Conservation (phyloP, 1,140 invertebrate species). For the Musca vetustissima region DNA sequence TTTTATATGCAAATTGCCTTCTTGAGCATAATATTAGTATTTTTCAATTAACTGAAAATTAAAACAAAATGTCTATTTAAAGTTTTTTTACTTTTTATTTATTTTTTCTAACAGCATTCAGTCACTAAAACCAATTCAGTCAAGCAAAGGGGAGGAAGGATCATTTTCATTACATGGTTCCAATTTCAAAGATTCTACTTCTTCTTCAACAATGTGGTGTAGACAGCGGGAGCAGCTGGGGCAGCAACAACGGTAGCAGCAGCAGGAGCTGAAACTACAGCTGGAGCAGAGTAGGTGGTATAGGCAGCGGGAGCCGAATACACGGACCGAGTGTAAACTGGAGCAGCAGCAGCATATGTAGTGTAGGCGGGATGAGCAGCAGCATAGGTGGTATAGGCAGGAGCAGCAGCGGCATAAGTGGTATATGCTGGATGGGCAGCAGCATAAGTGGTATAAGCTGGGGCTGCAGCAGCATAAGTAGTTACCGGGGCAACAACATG, state of each 20-base stretch:
- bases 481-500: not conserved
- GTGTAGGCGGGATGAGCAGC: not conserved
- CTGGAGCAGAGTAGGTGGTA: not conserved
- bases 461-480: not conserved
- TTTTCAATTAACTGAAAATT: too few species aligned
- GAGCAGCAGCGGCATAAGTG: not conserved
- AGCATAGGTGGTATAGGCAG: not conserved
- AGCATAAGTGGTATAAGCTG: not conserved
- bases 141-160: too few species aligned
- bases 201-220: constrained; percentile 1
- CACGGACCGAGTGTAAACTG: not conserved
- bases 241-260: not conserved
- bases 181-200: too few species aligned
- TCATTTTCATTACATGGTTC: too few species aligned
- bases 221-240: not conserved
- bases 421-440: constrained; percentile 3
- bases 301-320: not conserved
- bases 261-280: not conserved
- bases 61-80: too few species aligned
- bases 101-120: too few species aligned
- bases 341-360: not conserved
- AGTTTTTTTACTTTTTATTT: too few species aligned
- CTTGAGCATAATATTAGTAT: too few species aligned
- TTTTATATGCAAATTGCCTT: too few species aligned
- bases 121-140: too few species aligned